These are phyloP conservation scores for Sepioteuthis lessoniana DNA, from an alignment of 2,888 invertebrate genomes.

Conservation along the genomic window DNA sequence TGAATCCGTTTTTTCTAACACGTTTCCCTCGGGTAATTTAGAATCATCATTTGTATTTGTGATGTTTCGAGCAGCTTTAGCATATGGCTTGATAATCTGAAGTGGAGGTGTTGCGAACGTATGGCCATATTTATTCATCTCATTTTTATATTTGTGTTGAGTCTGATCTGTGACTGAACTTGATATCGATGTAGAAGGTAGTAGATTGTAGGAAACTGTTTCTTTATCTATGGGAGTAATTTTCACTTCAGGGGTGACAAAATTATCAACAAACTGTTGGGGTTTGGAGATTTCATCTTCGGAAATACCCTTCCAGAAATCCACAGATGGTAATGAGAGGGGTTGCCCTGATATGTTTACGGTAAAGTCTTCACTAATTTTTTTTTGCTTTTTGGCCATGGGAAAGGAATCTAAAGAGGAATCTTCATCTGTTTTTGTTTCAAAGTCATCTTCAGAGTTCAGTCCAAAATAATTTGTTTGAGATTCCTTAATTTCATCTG, in stretches of 20 bases:
- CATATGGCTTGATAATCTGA: background rate
- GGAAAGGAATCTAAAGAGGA: background rate
- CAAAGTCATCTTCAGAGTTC: background rate
- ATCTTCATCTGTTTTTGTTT: background rate
- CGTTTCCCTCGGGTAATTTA: constrained; percentile 40
- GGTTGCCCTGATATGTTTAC: background rate
- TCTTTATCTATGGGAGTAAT: background rate
- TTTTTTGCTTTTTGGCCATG: background rate
- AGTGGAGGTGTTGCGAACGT: background rate
- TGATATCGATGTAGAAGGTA: background rate
- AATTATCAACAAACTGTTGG: background rate
- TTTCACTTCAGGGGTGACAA: background rate
- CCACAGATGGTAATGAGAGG: constrained; percentile 17
- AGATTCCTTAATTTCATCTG: background rate
- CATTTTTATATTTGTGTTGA: too few species aligned
- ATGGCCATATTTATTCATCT: background rate
- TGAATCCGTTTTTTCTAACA: background rate
- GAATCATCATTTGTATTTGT: background rate
- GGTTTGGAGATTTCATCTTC: background rate
- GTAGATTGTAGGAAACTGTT: background rate
- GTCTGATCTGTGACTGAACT: background rate
- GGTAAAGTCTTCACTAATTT: background rate
- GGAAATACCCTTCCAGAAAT: constrained; percentile 38
- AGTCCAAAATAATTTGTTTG: background rate
- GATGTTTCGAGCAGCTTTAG: constrained; percentile 37